Conservation (phyloP, 2,113 vertebrate genomes). For the Menidia beryllina region DNA sequence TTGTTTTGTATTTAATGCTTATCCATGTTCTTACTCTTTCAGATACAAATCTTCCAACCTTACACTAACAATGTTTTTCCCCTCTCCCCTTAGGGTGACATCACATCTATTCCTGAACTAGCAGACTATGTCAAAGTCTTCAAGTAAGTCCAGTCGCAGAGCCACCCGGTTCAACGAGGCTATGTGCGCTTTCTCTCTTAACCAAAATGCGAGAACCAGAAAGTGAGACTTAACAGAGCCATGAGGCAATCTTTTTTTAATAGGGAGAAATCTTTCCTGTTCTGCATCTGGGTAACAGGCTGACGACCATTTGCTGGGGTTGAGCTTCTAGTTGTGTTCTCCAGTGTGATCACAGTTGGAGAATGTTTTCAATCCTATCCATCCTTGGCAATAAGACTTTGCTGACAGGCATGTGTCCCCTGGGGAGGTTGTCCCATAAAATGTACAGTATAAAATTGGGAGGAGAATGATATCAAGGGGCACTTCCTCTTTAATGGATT, state of each 20-base stretch:
- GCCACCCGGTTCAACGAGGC: not conserved
- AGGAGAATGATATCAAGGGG: slow-evolving; percentile 43
- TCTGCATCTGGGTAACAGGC: slow-evolving; percentile 37
- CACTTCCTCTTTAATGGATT: slow-evolving; percentile 58
- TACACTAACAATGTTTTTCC: slow-evolving; percentile 29
- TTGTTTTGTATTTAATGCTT: not conserved
- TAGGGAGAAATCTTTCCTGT: slow-evolving; percentile 26
- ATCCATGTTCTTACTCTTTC: not conserved
- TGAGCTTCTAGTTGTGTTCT: slow-evolving; percentile 40
- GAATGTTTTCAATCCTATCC: slow-evolving; percentile 47
- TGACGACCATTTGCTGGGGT: slow-evolving; percentile 31
- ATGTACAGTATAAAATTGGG: slow-evolving; percentile 38
- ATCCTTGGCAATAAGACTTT: slow-evolving; percentile 56
- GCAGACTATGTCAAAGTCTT: slow-evolving; percentile 98
- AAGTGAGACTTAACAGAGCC: slow-evolving; percentile 12
- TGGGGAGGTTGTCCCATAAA: slow-evolving; percentile 57
- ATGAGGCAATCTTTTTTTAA: slow-evolving; percentile 23
- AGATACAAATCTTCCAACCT: slow-evolving; percentile 2
- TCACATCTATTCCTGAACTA: slow-evolving; percentile 98
- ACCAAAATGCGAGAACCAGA: slow-evolving; percentile 11
- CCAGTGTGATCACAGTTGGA: slow-evolving; percentile 45
- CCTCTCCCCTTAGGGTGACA: slow-evolving; percentile 90
- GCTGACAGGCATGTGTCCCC: slow-evolving; percentile 62
- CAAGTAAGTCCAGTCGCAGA: slow-evolving; percentile 89
- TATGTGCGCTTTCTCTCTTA: slow-evolving; percentile 5